Percentiles rank a stretch among this genome's conserved stretches.
Conservation (phyloP, 2,888 invertebrate genomes). For the Masnerella sp. region DNA sequence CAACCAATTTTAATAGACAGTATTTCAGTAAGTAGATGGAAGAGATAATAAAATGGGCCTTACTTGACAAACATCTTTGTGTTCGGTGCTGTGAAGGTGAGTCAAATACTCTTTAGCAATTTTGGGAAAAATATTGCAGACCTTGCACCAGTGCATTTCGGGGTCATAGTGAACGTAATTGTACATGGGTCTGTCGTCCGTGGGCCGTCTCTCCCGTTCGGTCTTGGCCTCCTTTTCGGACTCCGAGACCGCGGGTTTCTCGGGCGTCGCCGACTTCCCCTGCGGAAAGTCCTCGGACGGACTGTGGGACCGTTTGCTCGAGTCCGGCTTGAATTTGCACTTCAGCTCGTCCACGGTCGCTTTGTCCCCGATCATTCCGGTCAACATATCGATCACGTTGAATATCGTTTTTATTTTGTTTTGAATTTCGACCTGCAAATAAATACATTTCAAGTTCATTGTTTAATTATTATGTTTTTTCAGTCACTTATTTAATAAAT, state of each 20-base stretch:
- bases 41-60: slow-evolving; percentile 57
- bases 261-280: slow-evolving; percentile 70
- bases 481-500: too few relatives aligned
- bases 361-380: slow-evolving; percentile 89
- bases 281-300: slow-evolving; percentile 74
- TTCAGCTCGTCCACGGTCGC: slow-evolving; percentile 77
- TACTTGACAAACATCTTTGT: slow-evolving; percentile 81
- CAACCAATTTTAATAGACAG: too few relatives aligned
- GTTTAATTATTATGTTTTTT: too few relatives aligned
- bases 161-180: slow-evolving; percentile 93
- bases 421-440: slow-evolving; percentile 81
- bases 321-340: slow-evolving; percentile 72
- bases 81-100: slow-evolving; percentile 89
- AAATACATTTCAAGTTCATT: not conserved
- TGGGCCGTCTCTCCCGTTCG: slow-evolving; percentile 67
- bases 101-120: slow-evolving; percentile 91
- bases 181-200: slow-evolving; percentile 79
- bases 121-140: slow-evolving; percentile 91
- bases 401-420: slow-evolving; percentile 89
- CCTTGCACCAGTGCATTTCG: slow-evolving; percentile 93
- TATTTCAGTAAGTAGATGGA: too few relatives aligned
- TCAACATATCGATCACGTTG: slow-evolving; percentile 93
- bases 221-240: slow-evolving; percentile 71
- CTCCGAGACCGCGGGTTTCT: slow-evolving; percentile 66
- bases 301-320: slow-evolving; percentile 70